Evolutionary conservation across 2,797 vertebrate genomes (phyloP), one percentile per base, ranked within the genome.

Genomic region (Pseudotriccus pelzelni): DNA sequence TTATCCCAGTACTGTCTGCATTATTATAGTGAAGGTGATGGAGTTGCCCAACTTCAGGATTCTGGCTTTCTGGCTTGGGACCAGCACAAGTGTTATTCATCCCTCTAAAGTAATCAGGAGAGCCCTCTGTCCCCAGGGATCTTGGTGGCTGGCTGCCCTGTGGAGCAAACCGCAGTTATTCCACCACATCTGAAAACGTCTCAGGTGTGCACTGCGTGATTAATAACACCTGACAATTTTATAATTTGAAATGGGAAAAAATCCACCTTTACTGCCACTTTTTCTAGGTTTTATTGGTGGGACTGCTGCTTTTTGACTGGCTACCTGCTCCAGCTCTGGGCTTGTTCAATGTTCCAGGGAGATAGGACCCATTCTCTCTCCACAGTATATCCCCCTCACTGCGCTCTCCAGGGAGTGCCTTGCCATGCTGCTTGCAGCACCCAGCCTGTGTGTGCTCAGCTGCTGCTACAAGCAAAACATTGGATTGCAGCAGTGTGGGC

Each of bases 71-170:
- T 53, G 49, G 22, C 49, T 76, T 2, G 2, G 52, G 59, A 93
- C 70, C 43, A 92, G 82, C 80, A 75, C 18, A 90, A 93, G 44
- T 1, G 1, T 89, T 90, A 74, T 91, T 86, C 68, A 64, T 90
- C 64, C 59, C 59, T 91, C 60, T 70, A 44, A 93, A 82, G 46
- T 58, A 89, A 46, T 86, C 37, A 76, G 84, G 32, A 85, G 34
- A 81, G n/a, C 22, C 14, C 30, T 56, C 8, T 74, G 83, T 41
- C 72, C 46, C 66, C 75, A 84, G 88, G 72, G 67, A 94, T 52
- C 47, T 66, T 64, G 87, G 92, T 81, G 91, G 30, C 44, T 94
- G 87, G 16, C 88, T 96, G 52, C 6, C 13, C 41, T 66, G 83
- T 2, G 7, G 73, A 68, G 84, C 79, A 47, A 64, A 32, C 58